phyloP scores from a whole-genome alignment of 2,113 vertebrate species.

The Synodontis membranacea region DNA sequence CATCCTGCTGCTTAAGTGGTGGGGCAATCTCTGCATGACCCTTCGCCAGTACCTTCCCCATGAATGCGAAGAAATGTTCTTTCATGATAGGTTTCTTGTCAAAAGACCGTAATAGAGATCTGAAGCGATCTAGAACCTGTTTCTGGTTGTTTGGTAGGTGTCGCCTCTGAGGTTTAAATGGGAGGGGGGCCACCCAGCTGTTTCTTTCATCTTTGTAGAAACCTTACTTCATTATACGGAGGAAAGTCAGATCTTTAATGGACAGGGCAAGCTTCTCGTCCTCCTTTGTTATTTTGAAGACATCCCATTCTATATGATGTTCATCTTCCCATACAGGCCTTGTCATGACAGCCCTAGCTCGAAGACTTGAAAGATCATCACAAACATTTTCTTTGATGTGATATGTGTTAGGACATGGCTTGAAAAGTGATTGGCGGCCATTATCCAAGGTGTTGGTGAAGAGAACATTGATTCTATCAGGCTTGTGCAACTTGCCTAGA shows the following conservation, averaged over 20 bases:
- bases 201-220: not conserved
- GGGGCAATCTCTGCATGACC: slow-evolving; percentile 35
- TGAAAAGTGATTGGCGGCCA: not conserved
- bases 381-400: slow-evolving; percentile 4
- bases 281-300: slow-evolving; percentile 7
- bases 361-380: not conserved
- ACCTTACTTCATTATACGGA: slow-evolving; percentile 19
- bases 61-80: slow-evolving; percentile 27
- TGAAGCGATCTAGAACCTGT: slow-evolving; percentile 3
- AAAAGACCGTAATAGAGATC: not conserved
- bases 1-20: not conserved
- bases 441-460: not conserved
- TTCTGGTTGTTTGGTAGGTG: not conserved
- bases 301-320: not conserved
- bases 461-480: not conserved
- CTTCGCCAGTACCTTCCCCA: slow-evolving; percentile 33
- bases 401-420: slow-evolving; percentile 6
- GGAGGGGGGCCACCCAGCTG: slow-evolving; percentile 27
- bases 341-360: not conserved
- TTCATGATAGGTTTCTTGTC: slow-evolving; percentile 10
- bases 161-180: not conserved
- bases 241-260: slow-evolving; percentile 11
- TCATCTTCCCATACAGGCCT: not conserved
- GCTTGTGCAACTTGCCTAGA: not conserved
- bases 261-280: slow-evolving; percentile 12